These are phyloP conservation scores for Calypte anna DNA, from an alignment of 2,113 vertebrate species.

Conservation along the genomic window DNA sequence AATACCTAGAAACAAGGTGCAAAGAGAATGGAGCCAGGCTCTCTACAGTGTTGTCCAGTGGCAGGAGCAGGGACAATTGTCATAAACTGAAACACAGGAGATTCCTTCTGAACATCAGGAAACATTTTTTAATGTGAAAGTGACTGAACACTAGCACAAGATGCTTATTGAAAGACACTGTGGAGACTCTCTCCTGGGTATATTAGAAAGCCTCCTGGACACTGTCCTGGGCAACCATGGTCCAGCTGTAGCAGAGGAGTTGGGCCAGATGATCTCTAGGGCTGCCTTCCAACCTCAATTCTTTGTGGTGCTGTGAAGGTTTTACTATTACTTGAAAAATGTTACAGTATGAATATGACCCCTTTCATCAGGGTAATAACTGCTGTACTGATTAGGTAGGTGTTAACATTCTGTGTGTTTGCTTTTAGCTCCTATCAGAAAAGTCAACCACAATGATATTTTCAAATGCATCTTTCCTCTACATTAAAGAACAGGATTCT, in stretches of 20 bases:
- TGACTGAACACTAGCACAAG: not conserved
- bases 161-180: not conserved
- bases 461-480: not conserved
- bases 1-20: too few relatives aligned
- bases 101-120: too few relatives aligned
- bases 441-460: not conserved
- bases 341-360: not conserved
- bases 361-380: not conserved
- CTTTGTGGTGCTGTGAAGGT: not conserved
- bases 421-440: not conserved
- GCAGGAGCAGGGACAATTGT: too few relatives aligned
- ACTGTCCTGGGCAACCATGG: fast-evolving
- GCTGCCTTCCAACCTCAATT: not conserved
- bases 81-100: too few relatives aligned
- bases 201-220: not conserved
- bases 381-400: not conserved
- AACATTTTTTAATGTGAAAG: not conserved
- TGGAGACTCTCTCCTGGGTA: not conserved
- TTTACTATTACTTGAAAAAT: not conserved
- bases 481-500: not conserved
- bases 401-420: not conserved
- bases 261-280: not conserved
- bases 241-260: not conserved
- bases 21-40: too few relatives aligned
- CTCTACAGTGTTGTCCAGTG: too few relatives aligned